phyloP scores from a whole-genome alignment of 2,113 vertebrate species.

The Cichladusa arquata region DNA sequence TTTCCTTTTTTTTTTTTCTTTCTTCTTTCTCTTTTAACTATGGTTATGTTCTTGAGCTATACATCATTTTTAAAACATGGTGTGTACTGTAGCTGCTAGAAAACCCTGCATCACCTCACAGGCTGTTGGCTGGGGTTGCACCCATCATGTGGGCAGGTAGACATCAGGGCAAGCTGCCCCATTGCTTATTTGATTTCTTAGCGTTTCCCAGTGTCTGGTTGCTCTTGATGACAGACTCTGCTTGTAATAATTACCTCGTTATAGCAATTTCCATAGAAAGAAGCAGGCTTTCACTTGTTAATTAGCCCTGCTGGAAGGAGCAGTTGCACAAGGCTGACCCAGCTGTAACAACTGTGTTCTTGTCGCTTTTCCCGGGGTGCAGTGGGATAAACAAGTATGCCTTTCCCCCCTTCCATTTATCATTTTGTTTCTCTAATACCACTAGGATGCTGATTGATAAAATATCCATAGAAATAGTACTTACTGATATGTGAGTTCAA shows the following conservation, averaged over 20 bases:
- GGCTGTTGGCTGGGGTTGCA: background rate
- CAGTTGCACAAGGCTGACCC: background rate
- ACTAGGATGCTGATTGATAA: background rate
- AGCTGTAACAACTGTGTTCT: background rate
- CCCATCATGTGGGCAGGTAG: rapidly evolving
- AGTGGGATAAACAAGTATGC: background rate
- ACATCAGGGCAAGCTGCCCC: rapidly evolving
- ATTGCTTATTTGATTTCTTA: background rate
- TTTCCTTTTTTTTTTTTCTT: background rate
- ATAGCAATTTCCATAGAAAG: background rate
- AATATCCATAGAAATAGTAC: background rate
- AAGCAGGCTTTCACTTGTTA: background rate
- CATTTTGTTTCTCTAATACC: background rate
- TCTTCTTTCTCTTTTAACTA: background rate
- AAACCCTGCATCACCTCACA: rapidly evolving
- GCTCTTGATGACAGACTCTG: background rate
- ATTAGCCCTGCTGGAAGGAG: constrained; percentile 1
- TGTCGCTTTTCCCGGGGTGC: background rate
- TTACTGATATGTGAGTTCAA: background rate
- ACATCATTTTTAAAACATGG: background rate
- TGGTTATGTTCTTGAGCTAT: background rate
- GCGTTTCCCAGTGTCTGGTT: background rate
- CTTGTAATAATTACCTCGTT: background rate
- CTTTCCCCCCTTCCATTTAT: background rate
- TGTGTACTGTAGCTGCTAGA: background rate